phyloP scores from a whole-genome alignment of 1,140 invertebrate species.

The Neodiprion virginianus region DNA sequence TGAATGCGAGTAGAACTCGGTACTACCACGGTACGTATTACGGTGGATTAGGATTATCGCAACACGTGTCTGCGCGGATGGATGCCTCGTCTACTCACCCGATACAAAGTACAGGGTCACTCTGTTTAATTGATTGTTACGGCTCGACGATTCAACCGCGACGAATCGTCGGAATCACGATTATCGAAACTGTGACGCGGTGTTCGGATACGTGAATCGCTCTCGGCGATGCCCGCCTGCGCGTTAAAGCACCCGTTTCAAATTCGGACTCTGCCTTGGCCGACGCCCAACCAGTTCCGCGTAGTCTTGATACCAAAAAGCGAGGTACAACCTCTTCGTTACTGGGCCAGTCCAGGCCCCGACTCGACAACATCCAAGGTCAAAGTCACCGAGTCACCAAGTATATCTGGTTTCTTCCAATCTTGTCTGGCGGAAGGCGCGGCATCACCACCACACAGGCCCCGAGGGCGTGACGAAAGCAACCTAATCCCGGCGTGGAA shows the following conservation, averaged over 20 bases:
- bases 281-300: too few species aligned
- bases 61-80: background rate
- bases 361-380: background rate
- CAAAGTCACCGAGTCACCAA: background rate
- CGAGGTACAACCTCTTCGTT: too few species aligned
- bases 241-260: background rate
- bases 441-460: too few species aligned
- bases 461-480: too few species aligned
- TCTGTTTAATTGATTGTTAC: background rate
- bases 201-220: background rate
- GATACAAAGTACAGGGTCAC: slow-evolving; percentile 4
- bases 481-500: too few species aligned
- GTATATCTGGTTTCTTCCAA: too few species aligned
- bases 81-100: background rate
- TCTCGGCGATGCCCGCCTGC: background rate
- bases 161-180: slow-evolving; percentile 5
- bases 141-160: background rate
- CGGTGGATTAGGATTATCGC: background rate
- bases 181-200: background rate
- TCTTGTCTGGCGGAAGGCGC: too few species aligned
- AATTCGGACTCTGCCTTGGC: too few species aligned
- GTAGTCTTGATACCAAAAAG: too few species aligned
- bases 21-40: background rate
- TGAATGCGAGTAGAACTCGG: background rate
- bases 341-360: too few species aligned